Percentiles rank a stretch among this genome's conserved stretches.
phyloP scores from a whole-genome alignment of 2,113 vertebrate species.

The Mastomys coucha region DNA sequence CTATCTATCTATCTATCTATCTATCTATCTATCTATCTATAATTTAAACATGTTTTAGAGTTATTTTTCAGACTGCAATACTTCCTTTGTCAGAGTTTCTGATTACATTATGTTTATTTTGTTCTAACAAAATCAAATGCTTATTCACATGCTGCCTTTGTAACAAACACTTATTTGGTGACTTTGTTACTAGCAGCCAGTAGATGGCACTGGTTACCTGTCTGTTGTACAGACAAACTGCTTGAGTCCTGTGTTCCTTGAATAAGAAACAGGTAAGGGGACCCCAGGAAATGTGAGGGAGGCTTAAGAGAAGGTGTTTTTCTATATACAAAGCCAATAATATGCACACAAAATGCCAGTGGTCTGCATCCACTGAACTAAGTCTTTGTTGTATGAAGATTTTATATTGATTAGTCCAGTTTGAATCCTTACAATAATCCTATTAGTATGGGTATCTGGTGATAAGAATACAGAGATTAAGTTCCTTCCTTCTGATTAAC shows the following conservation, averaged over 20 bases:
- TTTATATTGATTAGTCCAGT: background rate
- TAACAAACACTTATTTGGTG: background rate
- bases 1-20: no score
- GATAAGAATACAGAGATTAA: background rate
- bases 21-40: no score
- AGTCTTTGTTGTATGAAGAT: background rate
- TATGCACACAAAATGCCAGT: background rate
- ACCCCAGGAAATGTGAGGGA: background rate
- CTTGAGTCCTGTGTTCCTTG: background rate
- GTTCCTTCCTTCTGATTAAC: background rate
- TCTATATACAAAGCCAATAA: background rate
- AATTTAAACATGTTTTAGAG: background rate
- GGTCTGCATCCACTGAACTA: background rate
- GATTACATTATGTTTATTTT: background rate
- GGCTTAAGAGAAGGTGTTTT: background rate
- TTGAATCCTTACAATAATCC: background rate
- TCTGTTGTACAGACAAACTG: background rate
- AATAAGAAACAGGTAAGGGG: background rate
- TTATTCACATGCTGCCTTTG: background rate
- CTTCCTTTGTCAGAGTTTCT: background rate
- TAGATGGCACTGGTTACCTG: constrained; percentile 67
- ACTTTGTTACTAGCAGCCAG: background rate
- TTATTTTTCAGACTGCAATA: background rate
- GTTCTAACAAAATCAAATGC: constrained; percentile 19
- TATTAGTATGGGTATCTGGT: background rate